These are phyloP conservation scores for Mallateleia sp. DNA, from an alignment of 2,888 invertebrate species.

Conservation along the genomic window DNA sequence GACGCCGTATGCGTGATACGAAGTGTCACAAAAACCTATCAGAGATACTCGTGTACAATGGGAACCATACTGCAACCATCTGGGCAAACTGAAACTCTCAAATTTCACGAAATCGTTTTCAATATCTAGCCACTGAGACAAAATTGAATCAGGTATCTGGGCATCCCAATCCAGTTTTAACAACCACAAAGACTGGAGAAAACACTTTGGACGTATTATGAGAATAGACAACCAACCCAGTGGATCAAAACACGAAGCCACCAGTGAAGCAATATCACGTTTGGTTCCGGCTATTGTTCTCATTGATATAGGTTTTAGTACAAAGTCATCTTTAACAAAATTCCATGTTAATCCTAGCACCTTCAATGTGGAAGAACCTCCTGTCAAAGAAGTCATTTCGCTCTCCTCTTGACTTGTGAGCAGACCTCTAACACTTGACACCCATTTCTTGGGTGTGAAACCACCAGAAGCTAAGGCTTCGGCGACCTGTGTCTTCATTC, in stretches of 20 bases:
- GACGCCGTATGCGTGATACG: background rate
- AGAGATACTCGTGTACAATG: background rate
- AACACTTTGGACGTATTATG: too few species aligned
- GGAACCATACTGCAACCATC: background rate
- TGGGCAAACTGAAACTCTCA: background rate
- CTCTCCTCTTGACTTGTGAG: too few species aligned
- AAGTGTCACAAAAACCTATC: slow-evolving; percentile 28
- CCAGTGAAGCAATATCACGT: too few species aligned
- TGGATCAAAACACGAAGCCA: too few species aligned
- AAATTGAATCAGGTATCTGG: background rate
- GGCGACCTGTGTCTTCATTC: background rate
- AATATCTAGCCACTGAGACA: background rate
- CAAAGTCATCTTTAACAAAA: too few species aligned
- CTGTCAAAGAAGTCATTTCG: too few species aligned
- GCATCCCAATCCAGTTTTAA: slow-evolving; percentile 11
- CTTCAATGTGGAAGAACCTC: too few species aligned
- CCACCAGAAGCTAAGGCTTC: background rate
- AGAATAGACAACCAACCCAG: too few species aligned
- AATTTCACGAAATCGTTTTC: background rate
- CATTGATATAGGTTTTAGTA: too few species aligned
- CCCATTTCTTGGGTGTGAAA: background rate
- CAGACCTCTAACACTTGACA: too few species aligned
- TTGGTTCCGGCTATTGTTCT: too few species aligned
- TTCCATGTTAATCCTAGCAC: too few species aligned
- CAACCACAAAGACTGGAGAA: background rate